phyloP scores from a whole-genome alignment of 2,888 invertebrate genomes.

The Agapetus fuscipes region DNA sequence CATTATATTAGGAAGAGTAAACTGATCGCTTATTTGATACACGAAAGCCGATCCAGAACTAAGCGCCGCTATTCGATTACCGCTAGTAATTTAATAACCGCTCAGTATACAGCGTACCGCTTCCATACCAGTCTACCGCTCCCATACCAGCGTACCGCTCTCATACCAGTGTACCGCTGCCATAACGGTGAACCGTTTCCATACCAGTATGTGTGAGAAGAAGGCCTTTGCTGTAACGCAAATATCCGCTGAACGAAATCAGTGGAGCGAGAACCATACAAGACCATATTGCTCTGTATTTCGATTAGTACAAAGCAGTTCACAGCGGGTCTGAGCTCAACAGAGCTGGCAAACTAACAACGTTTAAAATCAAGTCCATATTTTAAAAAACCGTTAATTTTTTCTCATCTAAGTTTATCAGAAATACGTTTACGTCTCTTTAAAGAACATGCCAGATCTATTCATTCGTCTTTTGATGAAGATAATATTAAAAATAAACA shows the following conservation, averaged over 20 bases:
- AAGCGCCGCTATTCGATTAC: slow-evolving; percentile 2
- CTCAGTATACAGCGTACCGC: slow-evolving; percentile 2
- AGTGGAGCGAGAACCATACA: slow-evolving; percentile 11
- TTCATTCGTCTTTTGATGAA: too few relatives aligned
- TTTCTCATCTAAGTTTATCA: too few relatives aligned
- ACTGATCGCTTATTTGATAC: not conserved
- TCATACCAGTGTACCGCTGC: not conserved
- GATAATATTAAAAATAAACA: too few relatives aligned
- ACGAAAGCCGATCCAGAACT: not conserved
- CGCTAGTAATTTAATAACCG: slow-evolving; percentile 1
- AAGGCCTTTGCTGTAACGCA: slow-evolving; percentile 8
- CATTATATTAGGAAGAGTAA: too few relatives aligned
- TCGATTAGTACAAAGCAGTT: slow-evolving; percentile 13
- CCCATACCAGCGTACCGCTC: not conserved
- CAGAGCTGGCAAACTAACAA: too few relatives aligned
- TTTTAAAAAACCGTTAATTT: too few relatives aligned
- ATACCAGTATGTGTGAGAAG: too few relatives aligned
- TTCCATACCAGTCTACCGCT: not conserved
- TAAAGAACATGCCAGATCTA: too few relatives aligned
- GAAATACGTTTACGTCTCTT: too few relatives aligned
- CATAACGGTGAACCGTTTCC: not conserved
- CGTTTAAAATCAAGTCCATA: too few relatives aligned
- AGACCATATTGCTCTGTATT: slow-evolving; percentile 14
- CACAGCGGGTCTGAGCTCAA: slow-evolving; percentile 5
- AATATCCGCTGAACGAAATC: slow-evolving; percentile 11